phyloP scores from a whole-genome alignment of 2,888 invertebrate species.

The Metalampra italica region DNA sequence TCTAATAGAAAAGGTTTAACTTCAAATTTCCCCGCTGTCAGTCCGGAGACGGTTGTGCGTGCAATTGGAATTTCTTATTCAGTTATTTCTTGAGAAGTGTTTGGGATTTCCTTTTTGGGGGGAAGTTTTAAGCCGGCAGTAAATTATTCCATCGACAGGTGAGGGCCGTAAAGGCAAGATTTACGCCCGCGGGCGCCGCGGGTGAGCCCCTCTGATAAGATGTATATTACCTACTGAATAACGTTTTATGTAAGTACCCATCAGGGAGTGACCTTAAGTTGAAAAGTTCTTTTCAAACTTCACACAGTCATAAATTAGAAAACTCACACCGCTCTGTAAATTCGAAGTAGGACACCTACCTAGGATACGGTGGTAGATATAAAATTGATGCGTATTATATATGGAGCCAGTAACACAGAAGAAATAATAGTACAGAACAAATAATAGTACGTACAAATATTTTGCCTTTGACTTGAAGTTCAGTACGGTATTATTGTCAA shows the following conservation, averaged over 20 bases:
- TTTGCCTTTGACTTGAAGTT: too few species aligned
- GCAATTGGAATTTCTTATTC: slow-evolving; percentile 71
- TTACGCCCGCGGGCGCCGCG: slow-evolving; percentile 67
- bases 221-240: slow-evolving; percentile 69
- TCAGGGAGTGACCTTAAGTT: slow-evolving; percentile 51
- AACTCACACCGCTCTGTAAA: slow-evolving; percentile 36
- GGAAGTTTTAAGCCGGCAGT: slow-evolving; percentile 76
- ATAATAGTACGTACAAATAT: too few species aligned
- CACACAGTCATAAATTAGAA: slow-evolving; percentile 53
- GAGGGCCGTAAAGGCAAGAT: slow-evolving; percentile 77
- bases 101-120: slow-evolving; percentile 67
- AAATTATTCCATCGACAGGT: slow-evolving; percentile 78
- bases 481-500: too few species aligned
- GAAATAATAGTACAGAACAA: too few species aligned
- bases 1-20: slow-evolving; percentile 54
- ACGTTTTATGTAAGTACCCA: slow-evolving; percentile 61
- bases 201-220: slow-evolving; percentile 68
- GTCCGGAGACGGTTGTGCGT: slow-evolving; percentile 36
- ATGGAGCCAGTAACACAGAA: too few species aligned
- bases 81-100: slow-evolving; percentile 75
- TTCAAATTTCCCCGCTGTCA: slow-evolving; percentile 55
- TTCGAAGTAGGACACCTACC: too few species aligned
- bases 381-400: too few species aligned
- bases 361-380: too few species aligned
- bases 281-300: slow-evolving; percentile 35